Evolutionary conservation across 2,113 vertebrate species (phyloP), one percentile per base, ranked within the genome.

Genomic region (Phycodurus eques): DNA sequence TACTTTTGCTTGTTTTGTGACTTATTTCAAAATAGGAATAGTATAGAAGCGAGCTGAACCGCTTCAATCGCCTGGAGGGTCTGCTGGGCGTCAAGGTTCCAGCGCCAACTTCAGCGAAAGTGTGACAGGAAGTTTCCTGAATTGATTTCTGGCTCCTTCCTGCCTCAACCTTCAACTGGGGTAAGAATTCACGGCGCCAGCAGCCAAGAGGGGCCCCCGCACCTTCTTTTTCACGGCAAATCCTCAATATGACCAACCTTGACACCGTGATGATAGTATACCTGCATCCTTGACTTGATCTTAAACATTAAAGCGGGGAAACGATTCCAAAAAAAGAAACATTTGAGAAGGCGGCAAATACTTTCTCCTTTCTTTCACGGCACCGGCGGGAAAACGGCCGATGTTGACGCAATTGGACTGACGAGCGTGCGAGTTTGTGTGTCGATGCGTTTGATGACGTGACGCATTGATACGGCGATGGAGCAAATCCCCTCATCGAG

Each of bases 401-500:
- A 13, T 47, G 1, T 14, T 13, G 46, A 47, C 46, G 14, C 46
- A 9, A 46, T 8, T 1, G 4, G 47, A 2, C 6, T n/a, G 4
- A 33, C 13, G 27, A 4, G 20, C n/a, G 20, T 2, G 20, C 2
- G 8, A 2, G 20, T 14, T 1, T 15, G 47, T 49, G 47, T 14
- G 14, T 9, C 8, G 3, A 49, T 49, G 51, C n/a, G 59, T 19
- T 33, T 42, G 35, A 11, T 35, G 10, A 22, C 7, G 42, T 44
- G 19, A 22, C 2, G n/a, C n/a, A 22, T 15, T 39, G 31, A 15
- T 39, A 51, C 15, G 13, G 44, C 3, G 22, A 44, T 12, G 4
- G 7, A 31, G 27, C 80, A 85, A 81, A 88, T 74, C 75, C 77
- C 46, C 79, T 86, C 79, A 82, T 85, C 11, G 80, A 82, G 33